Base-by-base conservation (phyloP, 2,113 vertebrate species). In the Lepisosteus oculatus region DNA sequence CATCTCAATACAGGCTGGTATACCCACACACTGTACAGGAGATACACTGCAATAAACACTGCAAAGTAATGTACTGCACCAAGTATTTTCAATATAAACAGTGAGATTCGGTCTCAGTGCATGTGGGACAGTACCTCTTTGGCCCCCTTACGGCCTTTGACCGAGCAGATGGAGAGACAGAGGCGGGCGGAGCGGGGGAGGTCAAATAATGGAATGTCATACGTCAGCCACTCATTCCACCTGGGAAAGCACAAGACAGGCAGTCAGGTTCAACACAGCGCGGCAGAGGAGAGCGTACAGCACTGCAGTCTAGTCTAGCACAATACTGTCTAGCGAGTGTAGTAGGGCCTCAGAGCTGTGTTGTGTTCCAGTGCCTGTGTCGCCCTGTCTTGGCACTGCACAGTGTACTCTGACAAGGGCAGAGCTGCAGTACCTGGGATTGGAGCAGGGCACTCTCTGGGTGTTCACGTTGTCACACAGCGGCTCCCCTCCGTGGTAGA, bases 401-500 rank as follows among this genome's bases (percentile, higher is more conserved):
- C 29, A 29, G 29, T 29, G 29, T 29, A 29, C 29, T 29, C 29
- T 29, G 29, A 29, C 29, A 29, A 29, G 29, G 29, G 29, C 29
- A 29, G 29, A 29, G 47, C 42, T 44, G n/a, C 11, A 56, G 69
- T 80, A 89, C 87, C 85, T 80, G 43, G 87, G 87, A 74, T 89
- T 89, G 43, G 87, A 89, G 75, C 87, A 89, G 3, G 86, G 87
- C 1, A 88, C 85, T 42, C 87, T 84, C 75, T 87, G 87, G 8
- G 87, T 89, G 77, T 89, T 87, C 61, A 89, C 86, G 3, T 87
- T 88, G 56, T 88, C 86, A 66, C 87, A 89, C 43, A 89, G 74
- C 0, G 87, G 87, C 65, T 89, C 87, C 43, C 87, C 87, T 66
- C 87, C 87, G 4, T 89, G 86, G 74, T 85, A 89, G 64, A 88